Conservation (phyloP, 2,113 vertebrate genomes). For the Pedionomus torquatus region DNA sequence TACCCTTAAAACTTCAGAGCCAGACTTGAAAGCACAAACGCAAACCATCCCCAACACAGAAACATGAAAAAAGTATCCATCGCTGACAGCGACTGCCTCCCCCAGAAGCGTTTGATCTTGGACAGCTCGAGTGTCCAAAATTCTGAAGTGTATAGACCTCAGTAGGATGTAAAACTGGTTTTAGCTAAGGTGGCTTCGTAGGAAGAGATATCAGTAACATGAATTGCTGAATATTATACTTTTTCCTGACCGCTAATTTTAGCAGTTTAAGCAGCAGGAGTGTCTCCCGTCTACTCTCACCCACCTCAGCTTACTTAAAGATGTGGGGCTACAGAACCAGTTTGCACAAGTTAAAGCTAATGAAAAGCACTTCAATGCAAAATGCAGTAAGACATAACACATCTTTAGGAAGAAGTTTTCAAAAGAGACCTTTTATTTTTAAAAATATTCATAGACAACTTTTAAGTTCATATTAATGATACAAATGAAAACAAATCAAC, state of each 20-base stretch:
- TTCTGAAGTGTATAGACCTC: neutral
- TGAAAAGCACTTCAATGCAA: neutral
- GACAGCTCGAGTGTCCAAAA: neutral
- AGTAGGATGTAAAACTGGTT: neutral
- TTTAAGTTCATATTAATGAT: neutral
- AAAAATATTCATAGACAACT: constrained; percentile 62
- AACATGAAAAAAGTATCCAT: neutral
- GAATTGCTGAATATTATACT: neutral
- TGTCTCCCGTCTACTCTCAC: neutral
- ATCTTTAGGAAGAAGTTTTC: neutral
- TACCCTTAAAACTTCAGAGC: neutral
- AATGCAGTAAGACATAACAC: neutral
- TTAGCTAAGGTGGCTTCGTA: neutral
- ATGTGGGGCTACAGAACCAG: neutral
- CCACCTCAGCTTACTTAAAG: neutral
- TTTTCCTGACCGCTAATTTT: neutral
- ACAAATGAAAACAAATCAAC: neutral
- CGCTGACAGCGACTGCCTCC: neutral
- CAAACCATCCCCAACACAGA: neutral
- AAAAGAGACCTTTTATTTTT: constrained; percentile 61
- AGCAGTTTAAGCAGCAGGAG: neutral
- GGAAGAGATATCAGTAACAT: neutral
- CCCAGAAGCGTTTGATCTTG: neutral
- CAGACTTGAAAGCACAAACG: neutral
- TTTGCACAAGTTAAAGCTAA: neutral